Evolutionary conservation across 2,797 vertebrate genomes (phyloP).

Genomic region (Hafferia zeledoni): DNA sequence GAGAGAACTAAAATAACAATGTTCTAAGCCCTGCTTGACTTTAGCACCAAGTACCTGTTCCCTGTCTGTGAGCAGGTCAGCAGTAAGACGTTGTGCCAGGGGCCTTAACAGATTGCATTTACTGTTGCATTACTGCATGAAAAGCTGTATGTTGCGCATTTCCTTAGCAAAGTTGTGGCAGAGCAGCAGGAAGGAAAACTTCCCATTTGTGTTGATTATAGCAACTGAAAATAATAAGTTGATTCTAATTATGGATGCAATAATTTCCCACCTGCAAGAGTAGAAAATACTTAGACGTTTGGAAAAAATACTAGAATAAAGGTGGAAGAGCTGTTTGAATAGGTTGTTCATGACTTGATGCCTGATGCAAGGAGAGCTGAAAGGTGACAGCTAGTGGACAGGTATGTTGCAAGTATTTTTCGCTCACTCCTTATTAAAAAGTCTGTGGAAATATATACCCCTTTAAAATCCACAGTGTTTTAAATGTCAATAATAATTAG

Average conservation of each 20-base stretch:
- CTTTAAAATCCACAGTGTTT: neutral
- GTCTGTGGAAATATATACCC: neutral
- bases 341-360: neutral
- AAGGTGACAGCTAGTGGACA: neutral
- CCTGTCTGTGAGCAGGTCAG: neutral
- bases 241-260: slow-evolving; percentile 43
- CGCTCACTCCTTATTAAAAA: neutral
- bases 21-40: neutral
- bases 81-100: neutral
- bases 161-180: neutral
- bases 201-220: slow-evolving; percentile 40
- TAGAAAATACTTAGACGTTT: neutral
- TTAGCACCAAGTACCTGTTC: neutral
- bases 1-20: neutral
- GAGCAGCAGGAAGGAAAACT: slow-evolving; percentile 32
- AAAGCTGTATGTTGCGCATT: neutral
- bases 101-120: neutral
- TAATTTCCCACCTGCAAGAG: slow-evolving; percentile 20
- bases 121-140: neutral
- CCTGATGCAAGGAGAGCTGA: neutral
- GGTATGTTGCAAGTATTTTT: neutral
- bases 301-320: neutral
- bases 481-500: neutral
- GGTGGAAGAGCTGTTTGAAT: neutral
- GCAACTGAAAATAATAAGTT: slow-evolving; percentile 2